Conservation (phyloP, 2,797 vertebrate genomes). For the Danio albolineatus region DNA sequence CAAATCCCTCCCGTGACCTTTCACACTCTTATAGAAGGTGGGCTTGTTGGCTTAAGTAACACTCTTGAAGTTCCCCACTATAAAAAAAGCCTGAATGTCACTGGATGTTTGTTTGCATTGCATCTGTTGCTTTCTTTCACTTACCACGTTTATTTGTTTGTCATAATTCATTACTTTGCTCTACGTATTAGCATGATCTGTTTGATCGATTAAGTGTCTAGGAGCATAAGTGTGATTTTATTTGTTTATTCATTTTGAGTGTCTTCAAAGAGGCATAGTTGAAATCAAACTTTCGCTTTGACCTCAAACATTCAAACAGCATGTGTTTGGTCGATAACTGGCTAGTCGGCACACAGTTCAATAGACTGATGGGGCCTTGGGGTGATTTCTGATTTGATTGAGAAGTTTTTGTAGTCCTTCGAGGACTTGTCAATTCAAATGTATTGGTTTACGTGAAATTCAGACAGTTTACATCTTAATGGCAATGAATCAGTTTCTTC, state of each 20-base stretch:
- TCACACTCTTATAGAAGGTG: constrained; percentile 51
- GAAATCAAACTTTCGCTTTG: constrained; percentile 31
- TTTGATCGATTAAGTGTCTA: neutral
- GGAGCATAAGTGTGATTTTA: neutral
- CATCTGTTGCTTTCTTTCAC: neutral
- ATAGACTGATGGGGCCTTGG: constrained; percentile 45
- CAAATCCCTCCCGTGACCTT: constrained; percentile 47
- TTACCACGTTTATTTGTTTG: constrained; percentile 11
- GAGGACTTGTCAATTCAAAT: constrained; percentile 31
- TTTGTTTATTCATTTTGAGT: neutral
- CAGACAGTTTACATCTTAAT: neutral
- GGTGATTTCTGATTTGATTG: constrained; percentile 52
- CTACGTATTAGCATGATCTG: neutral
- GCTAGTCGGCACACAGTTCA: constrained; percentile 36
- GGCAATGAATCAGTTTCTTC: constrained; percentile 19
- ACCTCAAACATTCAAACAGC: constrained; percentile 47
- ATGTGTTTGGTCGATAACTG: constrained; percentile 33
- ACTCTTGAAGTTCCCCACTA: neutral
- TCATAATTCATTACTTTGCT: constrained; percentile 28
- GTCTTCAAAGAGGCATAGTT: constrained; percentile 10
- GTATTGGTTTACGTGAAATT: constrained; percentile 9
- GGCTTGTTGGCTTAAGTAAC: constrained; percentile 26
- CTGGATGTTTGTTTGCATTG: constrained; percentile 19
- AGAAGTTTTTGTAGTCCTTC: constrained; percentile 41
- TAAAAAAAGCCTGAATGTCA: constrained; percentile 20